These are phyloP conservation scores for Perccottus glenii DNA, from an alignment of 2,113 vertebrate species.

Conservation along the genomic window DNA sequence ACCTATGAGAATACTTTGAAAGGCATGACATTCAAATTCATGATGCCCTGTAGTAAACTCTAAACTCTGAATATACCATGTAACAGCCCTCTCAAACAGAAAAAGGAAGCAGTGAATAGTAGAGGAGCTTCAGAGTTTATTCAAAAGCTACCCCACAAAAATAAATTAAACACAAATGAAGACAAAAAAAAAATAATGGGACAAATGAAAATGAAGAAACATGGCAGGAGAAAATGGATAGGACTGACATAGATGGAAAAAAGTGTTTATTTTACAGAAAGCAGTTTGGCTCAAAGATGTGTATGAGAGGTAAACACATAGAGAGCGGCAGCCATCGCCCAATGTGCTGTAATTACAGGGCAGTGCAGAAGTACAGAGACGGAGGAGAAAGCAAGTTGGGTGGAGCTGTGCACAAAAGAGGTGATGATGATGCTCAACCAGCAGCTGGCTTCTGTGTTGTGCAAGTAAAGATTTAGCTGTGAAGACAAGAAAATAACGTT, in stretches of 20 bases:
- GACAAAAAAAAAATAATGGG: conserved; percentile 17
- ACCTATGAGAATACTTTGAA: no score
- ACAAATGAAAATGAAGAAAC: conserved; percentile 61
- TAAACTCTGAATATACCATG: neutral
- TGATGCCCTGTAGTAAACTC: no score
- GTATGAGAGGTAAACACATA: conserved; percentile 80
- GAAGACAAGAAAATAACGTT: conserved; percentile 70
- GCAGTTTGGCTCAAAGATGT: conserved; percentile 79
- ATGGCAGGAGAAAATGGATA: conserved; percentile 38
- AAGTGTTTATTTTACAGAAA: conserved; percentile 94
- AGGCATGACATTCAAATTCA: no score
- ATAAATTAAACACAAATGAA: conserved; percentile 55
- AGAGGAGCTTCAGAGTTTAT: conserved; percentile 67
- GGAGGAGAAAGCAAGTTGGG: conserved; percentile 62
- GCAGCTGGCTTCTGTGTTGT: conserved; percentile 83
- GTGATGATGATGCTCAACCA: conserved; percentile 79
- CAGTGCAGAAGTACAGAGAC: conserved; percentile 64
- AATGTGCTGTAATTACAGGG: conserved; percentile 62
- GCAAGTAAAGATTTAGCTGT: conserved; percentile 93
- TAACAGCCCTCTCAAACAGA: conserved; percentile 39
- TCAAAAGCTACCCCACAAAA: conserved; percentile 68
- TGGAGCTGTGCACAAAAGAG: conserved; percentile 79
- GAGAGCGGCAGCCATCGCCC: conserved; percentile 69
- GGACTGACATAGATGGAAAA: conserved; percentile 72
- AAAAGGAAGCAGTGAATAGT: conserved; percentile 40